These are phyloP conservation scores for Sebastes flavidus DNA, from an alignment of 2,797 vertebrate species.

Conservation along the genomic window DNA sequence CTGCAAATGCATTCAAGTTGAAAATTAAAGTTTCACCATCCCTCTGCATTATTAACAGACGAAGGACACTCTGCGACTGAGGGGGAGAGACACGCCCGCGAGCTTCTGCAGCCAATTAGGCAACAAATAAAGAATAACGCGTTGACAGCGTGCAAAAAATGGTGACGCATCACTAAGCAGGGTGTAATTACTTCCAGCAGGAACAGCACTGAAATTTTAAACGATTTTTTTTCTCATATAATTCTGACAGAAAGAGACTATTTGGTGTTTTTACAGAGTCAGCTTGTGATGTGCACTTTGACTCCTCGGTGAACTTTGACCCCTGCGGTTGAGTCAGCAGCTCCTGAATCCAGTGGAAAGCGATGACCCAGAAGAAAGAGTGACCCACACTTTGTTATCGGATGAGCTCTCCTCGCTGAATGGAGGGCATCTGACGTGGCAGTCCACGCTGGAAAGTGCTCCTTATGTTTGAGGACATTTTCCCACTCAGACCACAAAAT, in stretches of 20 bases:
- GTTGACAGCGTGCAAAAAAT: conserved; percentile 9
- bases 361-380: conserved; percentile 24
- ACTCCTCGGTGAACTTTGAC: conserved; percentile 13
- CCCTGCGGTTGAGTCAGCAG: conserved; percentile 25
- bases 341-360: conserved; percentile 4
- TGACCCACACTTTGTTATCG: conserved; percentile 9
- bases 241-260: not conserved
- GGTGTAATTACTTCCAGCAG: not conserved
- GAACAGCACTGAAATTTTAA: not conserved
- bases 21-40: conserved; percentile 67
- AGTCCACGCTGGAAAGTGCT: not conserved
- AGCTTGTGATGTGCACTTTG: conserved; percentile 20
- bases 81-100: conserved; percentile 19
- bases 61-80: conserved; percentile 27
- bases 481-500: not conserved
- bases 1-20: conserved; percentile 58
- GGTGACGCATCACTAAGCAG: not conserved
- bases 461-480: conserved; percentile 3
- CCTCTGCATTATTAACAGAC: conserved; percentile 66
- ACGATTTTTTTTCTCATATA: not conserved
- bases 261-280: not conserved
- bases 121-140: conserved; percentile 41
- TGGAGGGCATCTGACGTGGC: not conserved
- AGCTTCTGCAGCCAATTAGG: conserved; percentile 39
- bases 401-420: conserved; percentile 12